Evolutionary conservation across 2,888 invertebrate genomes (phyloP), one percentile per base, ranked within the genome.

Genomic region (Erebia aethiops): DNA sequence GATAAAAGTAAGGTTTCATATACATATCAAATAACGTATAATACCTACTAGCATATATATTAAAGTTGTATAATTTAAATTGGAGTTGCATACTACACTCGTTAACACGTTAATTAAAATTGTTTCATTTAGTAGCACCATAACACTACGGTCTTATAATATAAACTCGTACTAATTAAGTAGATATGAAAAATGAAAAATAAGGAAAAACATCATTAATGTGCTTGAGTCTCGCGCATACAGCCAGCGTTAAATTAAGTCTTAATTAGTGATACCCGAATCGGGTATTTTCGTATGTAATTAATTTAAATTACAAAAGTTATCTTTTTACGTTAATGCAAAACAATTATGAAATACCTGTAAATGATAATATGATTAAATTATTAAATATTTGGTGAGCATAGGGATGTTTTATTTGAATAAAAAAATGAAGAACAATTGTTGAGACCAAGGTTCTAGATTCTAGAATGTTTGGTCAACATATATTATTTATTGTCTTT

Each of bases 201-300:
- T 66, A 74, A 74, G 67, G 71, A 71, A 71, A 68, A 74, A 70
- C 61, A 64, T 67, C 67, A 65, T 74, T 68, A 71, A 70, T 67
- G 67, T 70, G 62, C 63, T 67, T 60, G 71, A 67, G 64, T 64
- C 67, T 67, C 72, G 70, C 72, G 70, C 64, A 35, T 61, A 68
- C 68, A 71, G 56, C 67, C 70, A 60, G 61, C 65, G 62, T 63
- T 71, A 66, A 72, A 72, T 52, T 72, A 72, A 74, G 70, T 72
- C 76, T 76, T 76, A 76, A 77, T 75, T 74, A 77, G 75, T 74
- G 67, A 73, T 76, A 72, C 75, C 70, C 72, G 58, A 71, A 75
- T 75, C 65, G 41, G 65, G 70, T 70, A 70, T 75, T 72, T 72
- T 71, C 71, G 70, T 74, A 73, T 65, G 69, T 74, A 72, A 69